Conservation (phyloP, 2,113 vertebrate species). For the Marmota monax region DNA sequence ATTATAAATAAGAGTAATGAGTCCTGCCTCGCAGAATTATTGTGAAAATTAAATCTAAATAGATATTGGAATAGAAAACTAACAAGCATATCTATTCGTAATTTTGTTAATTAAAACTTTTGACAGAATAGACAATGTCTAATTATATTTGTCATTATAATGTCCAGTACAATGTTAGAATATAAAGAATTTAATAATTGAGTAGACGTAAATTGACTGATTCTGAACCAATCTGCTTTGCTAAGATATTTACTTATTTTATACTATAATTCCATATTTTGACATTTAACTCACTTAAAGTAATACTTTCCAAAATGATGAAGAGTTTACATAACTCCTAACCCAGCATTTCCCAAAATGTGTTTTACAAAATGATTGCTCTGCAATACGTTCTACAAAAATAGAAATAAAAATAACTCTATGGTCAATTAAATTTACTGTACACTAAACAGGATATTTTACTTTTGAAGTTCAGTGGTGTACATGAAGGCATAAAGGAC, state of each 20-base stretch:
- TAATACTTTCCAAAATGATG: slow-evolving; percentile 14
- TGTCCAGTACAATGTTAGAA: background rate
- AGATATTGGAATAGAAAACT: background rate
- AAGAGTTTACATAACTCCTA: slow-evolving; percentile 25
- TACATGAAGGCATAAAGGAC: background rate
- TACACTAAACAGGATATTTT: background rate
- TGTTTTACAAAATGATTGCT: background rate
- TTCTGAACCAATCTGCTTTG: background rate
- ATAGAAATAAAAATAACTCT: background rate
- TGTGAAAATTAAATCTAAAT: slow-evolving; percentile 22
- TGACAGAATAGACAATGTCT: background rate
- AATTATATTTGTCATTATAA: slow-evolving; percentile 3
- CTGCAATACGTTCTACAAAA: background rate
- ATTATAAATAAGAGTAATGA: slow-evolving; percentile 25
- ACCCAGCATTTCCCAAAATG: background rate
- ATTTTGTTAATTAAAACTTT: slow-evolving; percentile 45
- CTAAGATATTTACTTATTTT: slow-evolving; percentile 37
- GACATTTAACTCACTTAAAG: slow-evolving; percentile 54
- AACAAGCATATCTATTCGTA: background rate
- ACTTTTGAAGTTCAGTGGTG: background rate
- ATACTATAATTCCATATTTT: slow-evolving; percentile 12
- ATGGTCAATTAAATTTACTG: background rate
- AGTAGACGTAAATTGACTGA: slow-evolving; percentile 24
- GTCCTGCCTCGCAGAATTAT: background rate
- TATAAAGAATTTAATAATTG: background rate